Evolutionary conservation across 2,113 vertebrate species (phyloP), one percentile per base, ranked within the genome.

Genomic region (Corythaixoides concolor): DNA sequence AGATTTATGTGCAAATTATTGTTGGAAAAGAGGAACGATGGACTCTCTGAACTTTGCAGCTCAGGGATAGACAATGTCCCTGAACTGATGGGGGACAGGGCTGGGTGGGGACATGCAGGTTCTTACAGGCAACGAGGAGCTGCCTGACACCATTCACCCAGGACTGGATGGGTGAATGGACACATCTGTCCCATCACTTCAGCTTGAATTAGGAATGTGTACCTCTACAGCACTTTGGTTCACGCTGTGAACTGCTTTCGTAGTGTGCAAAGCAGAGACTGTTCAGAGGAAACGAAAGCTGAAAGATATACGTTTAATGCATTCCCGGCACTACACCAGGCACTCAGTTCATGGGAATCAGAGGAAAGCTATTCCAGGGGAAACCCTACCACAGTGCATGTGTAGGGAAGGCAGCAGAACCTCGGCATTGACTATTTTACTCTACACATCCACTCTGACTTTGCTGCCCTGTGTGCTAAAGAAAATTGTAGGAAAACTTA

Each of bases 11-110:
- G 28, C 76, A 91, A 72, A 94, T 97, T 93, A 92, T 88, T 93
- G 95, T 90, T 96, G 87, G 78, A 97, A 95, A 96, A 96, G 85
- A 96, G 92, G 88, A 97, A 94, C 80, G 82, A 97, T 35, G 80
- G 95, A n/a, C 93, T 76, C 85, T 37, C 32, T 32, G 91, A 80
- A 80, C 85, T 92, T 93, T 94, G 84, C 89, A 95, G 91, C 76
- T 85, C 55, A 89, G 92, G 85, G 89, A 95, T 50, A 95, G 88
- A 84, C 52, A 93, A 64, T 8, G 3, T 69, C 41, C 16, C 70
- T 12, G 37, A 91, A 22, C 23, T 33, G 69, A 9, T 19, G 53
- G n/a, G 24, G 33, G 12, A 1, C 8, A 3, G 60, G 28, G 39
- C 6, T 28, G n/a, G 35, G 30, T 15, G 41, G 66, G 13, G 30